phyloP scores from a whole-genome alignment of 2,797 vertebrate species.

The Distichodus sexfasciatus region DNA sequence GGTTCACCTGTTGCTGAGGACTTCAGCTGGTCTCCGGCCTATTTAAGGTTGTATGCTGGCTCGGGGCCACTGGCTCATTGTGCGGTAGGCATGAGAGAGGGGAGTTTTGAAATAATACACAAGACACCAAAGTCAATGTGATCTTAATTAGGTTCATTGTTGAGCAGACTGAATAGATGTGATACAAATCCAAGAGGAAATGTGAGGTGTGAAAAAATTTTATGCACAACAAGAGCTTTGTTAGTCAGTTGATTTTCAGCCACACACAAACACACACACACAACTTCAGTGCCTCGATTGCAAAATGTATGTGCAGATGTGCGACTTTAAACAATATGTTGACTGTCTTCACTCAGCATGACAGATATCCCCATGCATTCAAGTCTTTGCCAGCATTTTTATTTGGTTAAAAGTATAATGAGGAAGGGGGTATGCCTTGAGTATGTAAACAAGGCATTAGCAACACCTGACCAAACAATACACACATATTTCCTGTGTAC shows the following conservation, averaged over 20 bases:
- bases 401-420: conserved; percentile 13
- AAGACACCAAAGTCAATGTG: neutral
- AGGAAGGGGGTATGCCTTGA: conserved; percentile 17
- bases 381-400: conserved; percentile 39
- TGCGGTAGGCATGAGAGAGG: neutral
- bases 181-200: neutral
- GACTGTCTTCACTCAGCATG: neutral
- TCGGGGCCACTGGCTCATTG: conserved; percentile 22
- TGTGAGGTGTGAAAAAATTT: neutral
- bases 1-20: conserved; percentile 53
- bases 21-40: conserved; percentile 46
- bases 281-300: too few relatives aligned
- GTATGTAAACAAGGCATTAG: conserved; percentile 25
- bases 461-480: conserved; percentile 50
- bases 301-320: too few relatives aligned
- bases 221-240: neutral
- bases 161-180: neutral
- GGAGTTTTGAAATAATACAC: conserved; percentile 2
- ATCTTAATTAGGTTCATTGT: conserved; percentile 6
- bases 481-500: conserved; percentile 35
- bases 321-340: conserved; percentile 14
- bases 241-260: too few relatives aligned
- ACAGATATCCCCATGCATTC: conserved; percentile 10
- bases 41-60: conserved; percentile 33
- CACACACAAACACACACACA: too few relatives aligned